Evolutionary conservation across 2,888 invertebrate species (phyloP).

Genomic region (Hydriomena furcata): DNA sequence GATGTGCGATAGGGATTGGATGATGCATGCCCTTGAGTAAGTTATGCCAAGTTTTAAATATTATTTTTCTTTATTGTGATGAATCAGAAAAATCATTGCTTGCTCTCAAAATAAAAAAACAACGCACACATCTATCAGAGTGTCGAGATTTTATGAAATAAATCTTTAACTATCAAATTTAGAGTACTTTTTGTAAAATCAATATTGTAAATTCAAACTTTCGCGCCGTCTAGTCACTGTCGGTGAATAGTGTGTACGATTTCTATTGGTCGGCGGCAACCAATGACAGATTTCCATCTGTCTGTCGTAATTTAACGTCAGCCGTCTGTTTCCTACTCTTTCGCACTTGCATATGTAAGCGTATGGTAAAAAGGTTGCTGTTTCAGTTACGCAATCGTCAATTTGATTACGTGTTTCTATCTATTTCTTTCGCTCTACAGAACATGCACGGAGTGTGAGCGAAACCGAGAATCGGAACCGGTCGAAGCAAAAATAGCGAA

Average conservation of each 20-base stretch:
- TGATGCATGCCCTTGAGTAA: slow-evolving; percentile 18
- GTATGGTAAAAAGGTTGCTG: slow-evolving; percentile 38
- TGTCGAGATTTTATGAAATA: slow-evolving; percentile 6
- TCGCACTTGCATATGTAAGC: slow-evolving; percentile 49
- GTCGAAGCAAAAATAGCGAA: slow-evolving; percentile 70
- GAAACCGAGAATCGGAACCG: slow-evolving; percentile 50
- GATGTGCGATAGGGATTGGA: slow-evolving; percentile 69
- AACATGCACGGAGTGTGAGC: slow-evolving; percentile 42
- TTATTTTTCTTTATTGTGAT: slow-evolving; percentile 20
- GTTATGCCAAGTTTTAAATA: background rate
- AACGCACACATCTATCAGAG: background rate
- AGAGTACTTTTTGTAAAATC: background rate
- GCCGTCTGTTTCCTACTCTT: slow-evolving; percentile 45
- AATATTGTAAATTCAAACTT: slow-evolving; percentile 44
- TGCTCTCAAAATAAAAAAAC: background rate
- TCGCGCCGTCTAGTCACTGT: slow-evolving; percentile 50
- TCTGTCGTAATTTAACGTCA: slow-evolving; percentile 76
- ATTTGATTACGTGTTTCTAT: slow-evolving; percentile 50
- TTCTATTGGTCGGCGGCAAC: slow-evolving; percentile 74
- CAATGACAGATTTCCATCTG: slow-evolving; percentile 89
- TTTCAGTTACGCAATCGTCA: slow-evolving; percentile 62
- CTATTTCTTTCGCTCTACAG: slow-evolving; percentile 47
- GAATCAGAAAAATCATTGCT: background rate
- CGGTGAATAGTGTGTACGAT: slow-evolving; percentile 69
- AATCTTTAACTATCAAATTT: background rate